Base-by-base conservation (phyloP, 1,140 invertebrate species). In the Drosophila micromelanica region DNA sequence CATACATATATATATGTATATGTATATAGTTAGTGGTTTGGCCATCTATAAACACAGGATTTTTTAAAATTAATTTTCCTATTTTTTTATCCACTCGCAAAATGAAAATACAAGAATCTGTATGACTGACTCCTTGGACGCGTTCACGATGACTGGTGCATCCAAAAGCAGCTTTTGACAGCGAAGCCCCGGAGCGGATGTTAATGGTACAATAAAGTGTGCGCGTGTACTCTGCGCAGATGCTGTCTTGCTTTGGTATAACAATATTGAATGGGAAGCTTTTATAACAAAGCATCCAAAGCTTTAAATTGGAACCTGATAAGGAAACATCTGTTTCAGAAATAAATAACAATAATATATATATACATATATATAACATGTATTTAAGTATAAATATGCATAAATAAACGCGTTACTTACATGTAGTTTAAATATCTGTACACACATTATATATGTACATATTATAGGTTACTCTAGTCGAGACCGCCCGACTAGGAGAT, bases 91-190 rank as follows among this genome's bases (percentile, higher is more conserved):
- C 27, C 13, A 23, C 38, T 54, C 42, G 27, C 68, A 43, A 12
- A 23, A 32, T 40, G 5, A 57, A 13, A 23, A 48, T 40, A n/a
- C 35, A 35, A 57, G 17, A 12, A 23, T 38, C 15, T 30, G 43
- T 40, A 55, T 49, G 61, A 75, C 72, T 59, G 59, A 62, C 51
- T 65, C 65, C 40, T 35, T 54, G 52, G 73, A 63, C 68, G 51
- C 70, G 37, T 63, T 64, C 42, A 55, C 52, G 67, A 62, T 51
- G 76, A 78, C 73, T 78, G 76, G 11, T 52, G 62, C 42, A 37
- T 45, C 13, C 54, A 38, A 32, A 38, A 52, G 67, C 43, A 63
- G 59, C 52, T 63, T 75, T 75, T 52, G 27, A 27, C 37, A 57
- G 45, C 52, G 59, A 48, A 56, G 56, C 54, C 71, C 57, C 45